These are phyloP conservation scores for Morone chrysops DNA, from an alignment of 2,113 vertebrate genomes.

Conservation along the genomic window DNA sequence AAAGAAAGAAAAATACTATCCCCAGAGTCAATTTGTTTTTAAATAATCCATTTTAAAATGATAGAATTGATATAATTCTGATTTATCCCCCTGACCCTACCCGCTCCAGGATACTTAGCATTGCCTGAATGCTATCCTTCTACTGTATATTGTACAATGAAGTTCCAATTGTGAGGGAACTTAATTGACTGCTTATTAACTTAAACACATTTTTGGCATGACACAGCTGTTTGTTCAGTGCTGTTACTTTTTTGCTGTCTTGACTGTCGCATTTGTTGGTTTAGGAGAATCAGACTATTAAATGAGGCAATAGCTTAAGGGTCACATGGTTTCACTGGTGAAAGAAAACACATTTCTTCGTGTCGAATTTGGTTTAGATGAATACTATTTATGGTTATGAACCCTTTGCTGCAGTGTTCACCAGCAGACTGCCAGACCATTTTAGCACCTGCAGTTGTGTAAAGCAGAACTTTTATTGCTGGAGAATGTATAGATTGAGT, in stretches of 20 bases:
- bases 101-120: no score
- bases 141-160: no score
- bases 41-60: neutral
- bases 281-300: neutral
- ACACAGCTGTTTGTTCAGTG: no score
- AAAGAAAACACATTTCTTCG: neutral
- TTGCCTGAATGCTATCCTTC: no score
- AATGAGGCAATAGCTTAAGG: neutral
- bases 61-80: neutral
- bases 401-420: neutral
- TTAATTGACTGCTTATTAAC: no score
- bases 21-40: neutral
- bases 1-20: neutral
- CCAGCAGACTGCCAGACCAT: neutral
- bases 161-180: no score
- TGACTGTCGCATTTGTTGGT: no score
- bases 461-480: neutral
- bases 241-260: neutral
- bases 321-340: neutral
- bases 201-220: neutral
- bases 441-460: neutral
- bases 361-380: neutral
- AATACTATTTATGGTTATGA: neutral
- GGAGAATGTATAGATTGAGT: neutral
- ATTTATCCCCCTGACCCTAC: neutral